Evolutionary conservation across 2,113 vertebrate species (phyloP).

Genomic region (Tapirus terrestris): DNA sequence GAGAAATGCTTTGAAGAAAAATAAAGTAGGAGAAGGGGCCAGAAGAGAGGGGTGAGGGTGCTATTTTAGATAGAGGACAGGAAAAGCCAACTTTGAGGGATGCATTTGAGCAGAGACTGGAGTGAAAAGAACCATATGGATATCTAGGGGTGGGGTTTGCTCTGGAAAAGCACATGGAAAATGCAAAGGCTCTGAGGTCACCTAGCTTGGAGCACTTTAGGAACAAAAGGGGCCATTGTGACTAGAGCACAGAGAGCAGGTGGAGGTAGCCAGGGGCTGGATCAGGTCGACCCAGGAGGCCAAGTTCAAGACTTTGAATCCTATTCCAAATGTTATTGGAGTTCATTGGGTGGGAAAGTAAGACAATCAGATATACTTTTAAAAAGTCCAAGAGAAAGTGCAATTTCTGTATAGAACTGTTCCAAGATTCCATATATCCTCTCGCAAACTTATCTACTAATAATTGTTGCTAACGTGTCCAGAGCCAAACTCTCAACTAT

Average conservation of each 20-base stretch:
- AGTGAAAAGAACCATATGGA: not conserved
- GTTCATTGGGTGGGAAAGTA: not conserved
- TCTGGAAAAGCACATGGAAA: not conserved
- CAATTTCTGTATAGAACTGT: not conserved
- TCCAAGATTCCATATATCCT: not conserved
- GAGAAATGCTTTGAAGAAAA: not conserved
- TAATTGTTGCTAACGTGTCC: not conserved
- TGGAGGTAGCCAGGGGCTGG: no score
- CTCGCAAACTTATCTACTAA: not conserved
- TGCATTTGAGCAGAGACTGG: not conserved
- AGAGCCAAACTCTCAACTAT: not conserved
- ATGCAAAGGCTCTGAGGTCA: not conserved
- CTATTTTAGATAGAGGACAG: not conserved
- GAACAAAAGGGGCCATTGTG: not conserved
- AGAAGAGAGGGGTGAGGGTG: not conserved
- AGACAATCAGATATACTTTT: not conserved
- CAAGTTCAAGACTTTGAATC: not conserved
- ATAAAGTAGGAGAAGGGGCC: not conserved
- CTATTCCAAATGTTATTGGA: not conserved
- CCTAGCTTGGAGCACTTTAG: not conserved
- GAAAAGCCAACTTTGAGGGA: not conserved
- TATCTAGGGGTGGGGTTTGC: not conserved
- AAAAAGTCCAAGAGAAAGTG: not conserved
- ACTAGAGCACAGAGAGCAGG: not conserved
- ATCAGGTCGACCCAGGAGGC: no score